A percentile compares a stretch with the other conserved stretches of the same genome.
Evolutionary conservation across 2,113 vertebrate species (phyloP).

Genomic region (Pungitius pungitius): DNA sequence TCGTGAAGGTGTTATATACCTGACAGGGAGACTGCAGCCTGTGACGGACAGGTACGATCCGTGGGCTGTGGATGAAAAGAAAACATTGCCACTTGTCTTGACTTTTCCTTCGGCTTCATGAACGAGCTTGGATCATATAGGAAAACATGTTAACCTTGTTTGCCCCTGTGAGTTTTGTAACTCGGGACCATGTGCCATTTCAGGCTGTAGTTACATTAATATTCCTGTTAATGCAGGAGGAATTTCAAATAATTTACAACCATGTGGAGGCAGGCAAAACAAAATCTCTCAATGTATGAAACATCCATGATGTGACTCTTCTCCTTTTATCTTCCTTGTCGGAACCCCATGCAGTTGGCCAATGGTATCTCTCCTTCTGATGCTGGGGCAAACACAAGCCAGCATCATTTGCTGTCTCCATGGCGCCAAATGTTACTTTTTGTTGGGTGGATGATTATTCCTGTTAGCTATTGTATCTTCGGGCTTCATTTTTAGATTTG

Average conservation of each 20-base stretch:
- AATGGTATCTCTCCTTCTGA: not conserved
- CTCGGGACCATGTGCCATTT: not conserved
- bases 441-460: not conserved
- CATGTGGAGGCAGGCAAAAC: not conserved
- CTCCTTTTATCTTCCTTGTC: not conserved
- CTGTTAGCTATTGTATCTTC: not conserved
- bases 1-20: not conserved
- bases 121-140: no score
- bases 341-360: not conserved
- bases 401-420: slow-evolving; percentile 14
- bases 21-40: not conserved
- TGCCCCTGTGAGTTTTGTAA: not conserved
- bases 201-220: not conserved
- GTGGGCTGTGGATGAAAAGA: not conserved
- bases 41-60: not conserved
- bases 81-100: not conserved
- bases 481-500: not conserved
- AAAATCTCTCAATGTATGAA: not conserved
- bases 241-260: not conserved
- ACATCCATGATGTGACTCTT: not conserved
- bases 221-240: not conserved
- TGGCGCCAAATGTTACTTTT: slow-evolving; percentile 1
- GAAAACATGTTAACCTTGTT: not conserved
- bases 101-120: not conserved
- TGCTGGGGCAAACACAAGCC: not conserved